Percentiles rank a stretch among this genome's conserved stretches.
Evolutionary conservation across 1,140 invertebrate species (phyloP).

Genomic region (Lamellibrachia luymesi): DNA sequence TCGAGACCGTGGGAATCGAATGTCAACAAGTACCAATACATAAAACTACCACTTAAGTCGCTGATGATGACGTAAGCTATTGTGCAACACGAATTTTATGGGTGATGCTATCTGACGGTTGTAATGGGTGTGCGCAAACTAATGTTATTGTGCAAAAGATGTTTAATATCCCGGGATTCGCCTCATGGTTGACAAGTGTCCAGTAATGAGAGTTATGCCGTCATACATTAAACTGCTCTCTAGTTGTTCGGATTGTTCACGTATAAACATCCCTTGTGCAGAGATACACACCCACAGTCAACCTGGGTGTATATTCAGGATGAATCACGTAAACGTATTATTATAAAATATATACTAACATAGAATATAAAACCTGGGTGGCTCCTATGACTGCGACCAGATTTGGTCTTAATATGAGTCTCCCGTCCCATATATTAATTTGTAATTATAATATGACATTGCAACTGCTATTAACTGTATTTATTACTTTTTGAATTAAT

Average conservation of each 20-base stretch:
- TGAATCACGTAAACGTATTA: too few relatives aligned
- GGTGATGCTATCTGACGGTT: not conserved
- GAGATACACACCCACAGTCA: not conserved
- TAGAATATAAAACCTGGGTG: too few relatives aligned
- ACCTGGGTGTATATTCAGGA: too few relatives aligned
- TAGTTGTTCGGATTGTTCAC: too few relatives aligned
- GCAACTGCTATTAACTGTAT: too few relatives aligned
- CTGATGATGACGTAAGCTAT: not conserved
- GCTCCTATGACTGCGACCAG: too few relatives aligned
- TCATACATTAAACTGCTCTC: not conserved
- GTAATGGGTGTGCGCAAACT: not conserved
- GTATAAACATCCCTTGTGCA: not conserved
- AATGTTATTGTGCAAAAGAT: not conserved
- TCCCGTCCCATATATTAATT: too few relatives aligned
- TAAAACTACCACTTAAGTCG: not conserved
- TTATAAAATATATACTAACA: too few relatives aligned
- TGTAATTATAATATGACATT: too few relatives aligned
- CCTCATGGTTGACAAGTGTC: not conserved
- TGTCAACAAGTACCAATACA: not conserved
- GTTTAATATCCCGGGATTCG: not conserved
- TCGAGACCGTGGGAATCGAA: not conserved
- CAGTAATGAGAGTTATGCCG: too few relatives aligned
- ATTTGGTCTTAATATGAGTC: too few relatives aligned
- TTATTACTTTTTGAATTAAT: too few relatives aligned
- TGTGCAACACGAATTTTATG: not conserved